These are phyloP conservation scores for Carcharodon carcharias DNA, from an alignment of 2,797 vertebrate species.

Conservation along the genomic window DNA sequence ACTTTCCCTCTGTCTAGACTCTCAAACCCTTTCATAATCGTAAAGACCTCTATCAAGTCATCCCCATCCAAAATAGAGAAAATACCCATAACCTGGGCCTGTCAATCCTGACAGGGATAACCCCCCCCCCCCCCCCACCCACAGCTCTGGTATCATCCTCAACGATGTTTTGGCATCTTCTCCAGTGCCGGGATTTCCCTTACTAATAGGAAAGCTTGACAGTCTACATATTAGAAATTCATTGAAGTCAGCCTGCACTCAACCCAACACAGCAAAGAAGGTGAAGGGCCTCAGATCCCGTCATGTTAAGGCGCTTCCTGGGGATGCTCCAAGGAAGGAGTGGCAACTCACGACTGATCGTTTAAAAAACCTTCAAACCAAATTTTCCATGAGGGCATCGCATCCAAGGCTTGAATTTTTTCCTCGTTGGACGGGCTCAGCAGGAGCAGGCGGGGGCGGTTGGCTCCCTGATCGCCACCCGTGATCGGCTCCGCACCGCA, in stretches of 20 bases:
- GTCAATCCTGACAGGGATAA: background rate
- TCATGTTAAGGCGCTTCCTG: background rate
- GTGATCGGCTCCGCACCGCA: too few species aligned
- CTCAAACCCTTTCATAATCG: background rate
- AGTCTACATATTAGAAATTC: background rate
- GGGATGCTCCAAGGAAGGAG: background rate
- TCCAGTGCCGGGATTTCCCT: background rate
- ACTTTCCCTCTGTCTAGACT: background rate
- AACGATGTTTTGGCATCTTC: background rate
- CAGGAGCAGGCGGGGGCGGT: too few species aligned
- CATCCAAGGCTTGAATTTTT: too few species aligned
- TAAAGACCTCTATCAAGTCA: background rate
- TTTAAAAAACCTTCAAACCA: too few species aligned
- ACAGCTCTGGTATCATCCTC: background rate
- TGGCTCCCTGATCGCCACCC: too few species aligned
- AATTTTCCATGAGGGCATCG: too few species aligned
- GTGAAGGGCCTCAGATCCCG: background rate
- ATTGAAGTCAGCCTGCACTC: background rate
- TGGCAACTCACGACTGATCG: too few species aligned
- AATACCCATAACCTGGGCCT: too few species aligned
- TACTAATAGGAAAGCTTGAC: background rate
- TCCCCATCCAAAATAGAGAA: too few species aligned
- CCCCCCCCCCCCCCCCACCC: too few species aligned
- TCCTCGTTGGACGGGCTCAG: too few species aligned
- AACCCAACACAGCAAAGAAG: background rate